Conservation (phyloP, 2,888 invertebrate genomes). For the Thalpophila matura region DNA sequence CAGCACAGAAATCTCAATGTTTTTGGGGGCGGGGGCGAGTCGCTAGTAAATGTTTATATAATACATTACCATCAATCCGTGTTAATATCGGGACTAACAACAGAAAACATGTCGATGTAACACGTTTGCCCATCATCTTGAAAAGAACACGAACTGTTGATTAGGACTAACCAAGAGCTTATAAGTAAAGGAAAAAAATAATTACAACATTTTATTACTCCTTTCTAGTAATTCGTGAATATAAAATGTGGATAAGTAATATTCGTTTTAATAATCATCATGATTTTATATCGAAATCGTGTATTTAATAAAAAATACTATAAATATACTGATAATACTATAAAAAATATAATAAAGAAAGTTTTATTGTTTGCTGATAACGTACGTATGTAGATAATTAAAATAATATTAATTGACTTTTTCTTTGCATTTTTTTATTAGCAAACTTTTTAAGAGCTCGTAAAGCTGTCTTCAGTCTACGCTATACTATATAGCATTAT, state of each 20-base stretch:
- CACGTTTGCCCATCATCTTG: slow-evolving; percentile 17
- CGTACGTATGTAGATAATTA: too few species aligned
- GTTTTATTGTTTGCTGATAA: background rate
- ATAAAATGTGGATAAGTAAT: slow-evolving; percentile 15
- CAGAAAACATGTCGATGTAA: background rate
- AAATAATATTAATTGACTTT: background rate
- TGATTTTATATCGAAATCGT: slow-evolving; percentile 12
- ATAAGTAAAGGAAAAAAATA: slow-evolving; percentile 14
- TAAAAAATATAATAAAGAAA: background rate
- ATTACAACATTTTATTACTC: background rate
- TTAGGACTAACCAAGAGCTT: background rate
- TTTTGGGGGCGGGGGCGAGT: too few species aligned
- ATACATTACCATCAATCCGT: background rate
- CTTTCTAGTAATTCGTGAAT: slow-evolving; percentile 2
- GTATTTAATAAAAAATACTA: slow-evolving; percentile 5
- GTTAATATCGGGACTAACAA: background rate
- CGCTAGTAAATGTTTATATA: too few species aligned
- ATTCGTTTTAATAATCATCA: background rate
- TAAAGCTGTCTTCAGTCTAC: too few species aligned
- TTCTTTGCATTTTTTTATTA: background rate
- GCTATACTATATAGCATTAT: too few species aligned
- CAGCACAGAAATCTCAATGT: too few species aligned
- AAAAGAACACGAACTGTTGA: background rate
- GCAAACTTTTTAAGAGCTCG: too few species aligned
- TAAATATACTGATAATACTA: too few species aligned